Evolutionary conservation across 2,797 vertebrate genomes (phyloP).

Genomic region (Anolis apletophallus): DNA sequence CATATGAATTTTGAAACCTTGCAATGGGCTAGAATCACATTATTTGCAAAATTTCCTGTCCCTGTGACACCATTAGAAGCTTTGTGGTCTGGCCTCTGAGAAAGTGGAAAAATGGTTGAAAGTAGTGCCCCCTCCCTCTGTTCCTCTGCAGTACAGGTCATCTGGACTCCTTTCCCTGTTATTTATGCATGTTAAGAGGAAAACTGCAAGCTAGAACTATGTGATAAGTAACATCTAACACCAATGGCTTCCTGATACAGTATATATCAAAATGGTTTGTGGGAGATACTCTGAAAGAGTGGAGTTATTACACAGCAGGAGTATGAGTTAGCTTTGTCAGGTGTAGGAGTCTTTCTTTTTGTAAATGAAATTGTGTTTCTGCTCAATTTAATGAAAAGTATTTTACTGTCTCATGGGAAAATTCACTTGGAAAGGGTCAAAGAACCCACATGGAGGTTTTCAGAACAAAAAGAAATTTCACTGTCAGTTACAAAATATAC

Average conservation of each 20-base stretch:
- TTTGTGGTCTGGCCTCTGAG: neutral
- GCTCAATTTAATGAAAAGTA: slow-evolving; percentile 45
- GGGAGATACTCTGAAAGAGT: slow-evolving; percentile 35
- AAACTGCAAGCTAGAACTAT: slow-evolving; percentile 16
- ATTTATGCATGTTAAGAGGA: slow-evolving; percentile 52
- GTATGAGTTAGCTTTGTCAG: slow-evolving; percentile 44
- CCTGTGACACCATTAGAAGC: neutral
- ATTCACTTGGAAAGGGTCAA: slow-evolving; percentile 31
- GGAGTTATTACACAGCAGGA: slow-evolving; percentile 7
- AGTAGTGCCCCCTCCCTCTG: neutral
- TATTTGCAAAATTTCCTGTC: neutral
- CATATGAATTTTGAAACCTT: neutral
- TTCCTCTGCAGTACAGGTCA: neutral
- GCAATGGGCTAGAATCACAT: neutral
- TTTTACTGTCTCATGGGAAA: slow-evolving; percentile 28
- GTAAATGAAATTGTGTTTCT: slow-evolving; percentile 41
- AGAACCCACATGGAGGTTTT: neutral
- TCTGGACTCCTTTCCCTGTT: slow-evolving; percentile 18
- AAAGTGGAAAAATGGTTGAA: neutral
- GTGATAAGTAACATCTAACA: slow-evolving; percentile 15
- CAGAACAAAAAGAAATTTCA: neutral
- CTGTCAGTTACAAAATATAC: neutral
- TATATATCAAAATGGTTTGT: slow-evolving; percentile 14
- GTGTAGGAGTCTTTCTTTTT: slow-evolving; percentile 41
- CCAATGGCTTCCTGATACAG: slow-evolving; percentile 23